These are phyloP conservation scores for Dipodomys stephensi DNA, from an alignment of 2,113 vertebrate genomes.

Conservation along the genomic window DNA sequence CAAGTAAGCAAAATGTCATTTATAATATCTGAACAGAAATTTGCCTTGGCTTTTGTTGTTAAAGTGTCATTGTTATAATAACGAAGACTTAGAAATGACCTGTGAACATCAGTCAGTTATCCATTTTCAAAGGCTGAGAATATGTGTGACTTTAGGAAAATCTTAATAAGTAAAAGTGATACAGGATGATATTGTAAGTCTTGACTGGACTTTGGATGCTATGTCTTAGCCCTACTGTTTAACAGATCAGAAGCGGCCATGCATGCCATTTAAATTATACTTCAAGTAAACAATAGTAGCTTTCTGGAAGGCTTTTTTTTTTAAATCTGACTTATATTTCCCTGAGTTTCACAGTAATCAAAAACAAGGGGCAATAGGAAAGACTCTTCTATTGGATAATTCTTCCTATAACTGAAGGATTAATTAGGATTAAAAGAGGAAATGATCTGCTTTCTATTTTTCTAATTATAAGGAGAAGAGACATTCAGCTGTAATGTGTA, in stretches of 20 bases:
- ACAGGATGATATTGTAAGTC: background rate
- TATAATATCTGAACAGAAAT: background rate
- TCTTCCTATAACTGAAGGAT: background rate
- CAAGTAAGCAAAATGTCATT: background rate
- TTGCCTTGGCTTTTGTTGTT: background rate
- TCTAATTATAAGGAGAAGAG: background rate
- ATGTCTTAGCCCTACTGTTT: background rate
- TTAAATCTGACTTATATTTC: background rate
- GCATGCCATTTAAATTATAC: background rate
- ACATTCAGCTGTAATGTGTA: background rate
- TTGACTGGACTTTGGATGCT: background rate
- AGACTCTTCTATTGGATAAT: background rate
- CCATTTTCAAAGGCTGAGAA: background rate
- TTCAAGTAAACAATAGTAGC: background rate
- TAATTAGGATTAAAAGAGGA: background rate
- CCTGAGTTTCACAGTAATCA: background rate
- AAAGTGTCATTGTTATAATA: background rate
- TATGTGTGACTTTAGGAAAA: constrained; percentile 29
- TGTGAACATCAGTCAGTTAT: background rate
- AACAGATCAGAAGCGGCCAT: background rate
- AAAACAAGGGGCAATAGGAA: background rate
- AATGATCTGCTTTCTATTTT: background rate
- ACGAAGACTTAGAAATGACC: background rate
- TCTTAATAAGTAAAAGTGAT: background rate
- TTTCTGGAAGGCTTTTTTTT: background rate